Conservation (phyloP, 2,888 invertebrate species). For the Drosophila ezoana region DNA sequence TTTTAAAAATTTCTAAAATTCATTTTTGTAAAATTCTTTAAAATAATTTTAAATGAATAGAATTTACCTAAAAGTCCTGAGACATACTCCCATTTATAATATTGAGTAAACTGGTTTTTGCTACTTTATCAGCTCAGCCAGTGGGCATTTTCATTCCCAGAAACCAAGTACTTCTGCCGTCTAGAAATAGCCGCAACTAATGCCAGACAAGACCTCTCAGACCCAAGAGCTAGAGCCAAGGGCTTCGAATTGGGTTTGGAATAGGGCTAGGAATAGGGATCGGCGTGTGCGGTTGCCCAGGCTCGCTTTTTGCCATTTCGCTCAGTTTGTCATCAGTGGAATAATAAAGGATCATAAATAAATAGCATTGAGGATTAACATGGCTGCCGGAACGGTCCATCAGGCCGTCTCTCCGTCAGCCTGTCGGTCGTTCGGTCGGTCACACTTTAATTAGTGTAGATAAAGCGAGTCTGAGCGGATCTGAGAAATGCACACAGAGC, state of each 20-base stretch:
- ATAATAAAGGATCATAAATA: constrained; percentile 78
- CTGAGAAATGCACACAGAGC: constrained; percentile 64
- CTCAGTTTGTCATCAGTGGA: constrained; percentile 54
- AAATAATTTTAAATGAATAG: background rate
- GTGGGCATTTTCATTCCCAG: constrained; percentile 32
- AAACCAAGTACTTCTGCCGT: constrained; percentile 18
- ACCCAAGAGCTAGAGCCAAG: constrained; percentile 19
- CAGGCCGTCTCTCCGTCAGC: background rate
- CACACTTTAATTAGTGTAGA: constrained; percentile 78
- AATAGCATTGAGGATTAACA: constrained; percentile 64
- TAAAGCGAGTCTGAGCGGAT: constrained; percentile 69
- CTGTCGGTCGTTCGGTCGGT: constrained; percentile 45
- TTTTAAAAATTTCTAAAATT: no score
- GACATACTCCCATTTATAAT: background rate
- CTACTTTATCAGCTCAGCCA: constrained; percentile 35
- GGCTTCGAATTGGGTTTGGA: constrained; percentile 15
- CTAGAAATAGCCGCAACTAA: constrained; percentile 61
- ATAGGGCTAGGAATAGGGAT: constrained; percentile 15
- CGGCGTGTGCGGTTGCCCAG: constrained; percentile 76
- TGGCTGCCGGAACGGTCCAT: constrained; percentile 28
- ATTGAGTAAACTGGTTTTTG: constrained; percentile 13
- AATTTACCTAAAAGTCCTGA: background rate
- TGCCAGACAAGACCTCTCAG: constrained; percentile 38
- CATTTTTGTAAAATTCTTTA: no score
- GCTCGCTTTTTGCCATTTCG: constrained; percentile 26